Evolutionary conservation across 2,888 invertebrate genomes (phyloP).

Genomic region (Cephalotes varians): DNA sequence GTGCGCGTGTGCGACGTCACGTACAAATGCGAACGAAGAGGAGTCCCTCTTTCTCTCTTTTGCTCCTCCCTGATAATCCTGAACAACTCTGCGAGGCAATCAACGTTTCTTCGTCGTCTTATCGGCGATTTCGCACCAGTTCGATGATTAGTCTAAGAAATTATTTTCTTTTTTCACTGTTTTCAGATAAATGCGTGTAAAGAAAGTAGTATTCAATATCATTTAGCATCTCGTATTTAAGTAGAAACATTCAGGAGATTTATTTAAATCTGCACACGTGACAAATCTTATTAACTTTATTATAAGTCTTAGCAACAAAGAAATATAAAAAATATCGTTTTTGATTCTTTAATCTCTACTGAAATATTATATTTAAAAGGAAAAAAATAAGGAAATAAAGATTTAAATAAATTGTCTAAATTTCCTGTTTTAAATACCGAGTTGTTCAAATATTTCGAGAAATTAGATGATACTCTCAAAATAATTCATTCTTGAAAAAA

Average conservation of each 20-base stretch:
- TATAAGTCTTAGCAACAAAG: neutral
- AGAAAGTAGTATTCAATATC: neutral
- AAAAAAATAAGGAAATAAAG: neutral
- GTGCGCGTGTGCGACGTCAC: constrained; percentile 66
- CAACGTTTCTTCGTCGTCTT: constrained; percentile 24
- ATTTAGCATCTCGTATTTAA: neutral
- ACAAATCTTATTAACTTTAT: neutral
- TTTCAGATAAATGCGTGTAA: neutral
- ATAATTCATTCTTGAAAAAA: neutral
- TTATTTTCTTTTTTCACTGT: neutral
- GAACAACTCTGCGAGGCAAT: constrained; percentile 29
- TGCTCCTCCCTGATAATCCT: constrained; percentile 8
- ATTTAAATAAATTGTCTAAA: neutral
- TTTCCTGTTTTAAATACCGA: neutral
- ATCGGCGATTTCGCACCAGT: constrained; percentile 30
- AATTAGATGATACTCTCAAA: neutral
- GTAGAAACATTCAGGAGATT: neutral
- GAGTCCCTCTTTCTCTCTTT: constrained; percentile 58
- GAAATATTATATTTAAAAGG: neutral
- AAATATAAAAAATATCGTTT: neutral
- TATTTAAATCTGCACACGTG: neutral
- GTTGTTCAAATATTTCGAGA: constrained; percentile 49
- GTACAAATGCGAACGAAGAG: constrained; percentile 69
- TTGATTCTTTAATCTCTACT: neutral
- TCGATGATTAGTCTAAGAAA: constrained; percentile 30